phyloP scores from a whole-genome alignment of 2,113 vertebrate genomes.

The Antidorcas marsupialis region DNA sequence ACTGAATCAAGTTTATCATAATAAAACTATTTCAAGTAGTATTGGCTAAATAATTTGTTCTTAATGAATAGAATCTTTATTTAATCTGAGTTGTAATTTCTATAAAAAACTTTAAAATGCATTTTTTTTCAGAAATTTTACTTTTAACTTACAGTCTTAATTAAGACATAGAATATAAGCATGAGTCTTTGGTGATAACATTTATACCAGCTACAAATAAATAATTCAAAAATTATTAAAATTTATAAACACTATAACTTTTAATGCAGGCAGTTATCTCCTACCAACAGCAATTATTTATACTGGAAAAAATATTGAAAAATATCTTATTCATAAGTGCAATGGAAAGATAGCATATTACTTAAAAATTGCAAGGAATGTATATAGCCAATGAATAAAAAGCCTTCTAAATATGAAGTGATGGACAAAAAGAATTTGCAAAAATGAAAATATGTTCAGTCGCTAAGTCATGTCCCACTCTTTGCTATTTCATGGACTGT shows the following conservation, averaged over 20 bases:
- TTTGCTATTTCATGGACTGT: too few species aligned
- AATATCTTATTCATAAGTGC: background rate
- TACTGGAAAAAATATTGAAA: background rate
- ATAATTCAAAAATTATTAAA: background rate
- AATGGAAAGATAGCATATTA: background rate
- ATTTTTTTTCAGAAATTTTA: background rate
- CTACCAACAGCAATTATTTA: background rate
- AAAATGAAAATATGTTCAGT: background rate
- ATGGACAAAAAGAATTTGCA: background rate
- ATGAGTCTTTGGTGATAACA: background rate
- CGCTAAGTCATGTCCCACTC: background rate
- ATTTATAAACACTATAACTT: background rate
- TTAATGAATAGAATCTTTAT: background rate
- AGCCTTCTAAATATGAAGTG: background rate
- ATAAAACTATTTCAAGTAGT: background rate
- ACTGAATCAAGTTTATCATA: background rate
- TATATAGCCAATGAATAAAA: background rate
- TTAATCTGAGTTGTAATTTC: background rate
- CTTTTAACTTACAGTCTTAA: background rate
- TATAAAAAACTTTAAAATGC: background rate
- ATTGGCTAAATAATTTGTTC: background rate
- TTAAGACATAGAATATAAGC: background rate
- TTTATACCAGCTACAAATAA: background rate
- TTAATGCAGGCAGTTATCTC: background rate
- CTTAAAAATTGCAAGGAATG: background rate